Evolutionary conservation across 2,797 vertebrate species (phyloP).

Genomic region (Spondyliosoma cantharus): DNA sequence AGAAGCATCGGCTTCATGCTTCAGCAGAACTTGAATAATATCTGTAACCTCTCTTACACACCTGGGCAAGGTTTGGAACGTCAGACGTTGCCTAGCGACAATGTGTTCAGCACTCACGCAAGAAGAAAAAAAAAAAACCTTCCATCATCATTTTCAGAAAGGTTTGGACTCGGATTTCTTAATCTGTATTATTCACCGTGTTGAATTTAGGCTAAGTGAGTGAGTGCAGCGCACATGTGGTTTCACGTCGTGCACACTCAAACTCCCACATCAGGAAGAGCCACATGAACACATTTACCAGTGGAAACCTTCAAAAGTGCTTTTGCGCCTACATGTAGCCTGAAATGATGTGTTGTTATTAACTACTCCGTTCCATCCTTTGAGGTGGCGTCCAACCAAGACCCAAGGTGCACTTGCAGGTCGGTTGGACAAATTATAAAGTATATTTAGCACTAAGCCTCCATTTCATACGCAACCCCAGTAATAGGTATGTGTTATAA

Average conservation of each 20-base stretch:
- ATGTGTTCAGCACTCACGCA: background rate
- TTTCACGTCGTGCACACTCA: background rate
- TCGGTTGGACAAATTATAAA: background rate
- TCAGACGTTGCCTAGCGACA: background rate
- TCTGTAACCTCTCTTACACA: background rate
- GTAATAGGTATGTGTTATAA: too few species aligned
- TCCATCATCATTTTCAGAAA: background rate
- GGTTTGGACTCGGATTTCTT: background rate
- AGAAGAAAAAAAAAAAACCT: background rate
- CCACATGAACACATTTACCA: background rate
- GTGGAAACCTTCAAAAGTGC: background rate
- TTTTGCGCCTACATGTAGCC: background rate
- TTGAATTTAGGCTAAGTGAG: background rate
- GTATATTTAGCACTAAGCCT: background rate
- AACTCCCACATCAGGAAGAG: background rate
- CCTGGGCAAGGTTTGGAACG: background rate
- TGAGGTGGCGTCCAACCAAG: background rate
- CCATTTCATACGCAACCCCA: background rate
- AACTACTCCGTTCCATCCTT: background rate
- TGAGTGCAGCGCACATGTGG: background rate
- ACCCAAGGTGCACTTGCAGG: background rate
- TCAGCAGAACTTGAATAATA: slow-evolving; percentile 14
- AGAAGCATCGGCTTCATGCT: background rate
- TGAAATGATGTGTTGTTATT: background rate
- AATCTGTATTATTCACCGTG: background rate